Evolutionary conservation across 2,113 vertebrate species (phyloP).

Genomic region (Oryzias woworae): DNA sequence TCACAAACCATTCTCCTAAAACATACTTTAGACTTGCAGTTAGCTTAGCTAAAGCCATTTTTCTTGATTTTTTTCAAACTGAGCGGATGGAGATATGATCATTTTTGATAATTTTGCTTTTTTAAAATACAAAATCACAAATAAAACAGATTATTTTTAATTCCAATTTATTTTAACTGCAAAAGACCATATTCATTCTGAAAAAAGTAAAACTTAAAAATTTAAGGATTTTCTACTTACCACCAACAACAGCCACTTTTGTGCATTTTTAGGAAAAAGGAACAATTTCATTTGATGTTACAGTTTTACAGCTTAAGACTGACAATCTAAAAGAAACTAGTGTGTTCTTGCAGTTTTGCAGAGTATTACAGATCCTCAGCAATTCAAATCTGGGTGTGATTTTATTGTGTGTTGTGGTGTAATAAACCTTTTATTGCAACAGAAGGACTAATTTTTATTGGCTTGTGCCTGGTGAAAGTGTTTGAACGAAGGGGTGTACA

Average conservation of each 20-base stretch:
- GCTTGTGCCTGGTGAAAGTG: conserved; percentile 70
- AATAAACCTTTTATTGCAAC: conserved; percentile 76
- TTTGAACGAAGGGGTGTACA: background rate
- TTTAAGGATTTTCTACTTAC: conserved; percentile 56
- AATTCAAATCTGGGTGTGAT: conserved; percentile 47
- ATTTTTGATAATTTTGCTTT: too few relatives aligned
- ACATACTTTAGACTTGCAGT: too few relatives aligned
- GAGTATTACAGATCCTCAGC: conserved; percentile 56
- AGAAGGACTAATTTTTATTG: conserved; percentile 72
- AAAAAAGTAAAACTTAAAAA: background rate
- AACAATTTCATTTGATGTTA: conserved; percentile 20
- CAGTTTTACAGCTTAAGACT: conserved; percentile 10
- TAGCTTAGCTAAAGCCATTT: too few relatives aligned
- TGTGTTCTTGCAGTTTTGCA: conserved; percentile 29
- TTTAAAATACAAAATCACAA: too few relatives aligned
- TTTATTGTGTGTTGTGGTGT: conserved; percentile 60
- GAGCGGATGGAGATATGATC: too few relatives aligned
- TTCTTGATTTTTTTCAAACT: too few relatives aligned
- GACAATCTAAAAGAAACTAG: conserved; percentile 1
- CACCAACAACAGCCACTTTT: conserved; percentile 62
- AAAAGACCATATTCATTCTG: too few relatives aligned
- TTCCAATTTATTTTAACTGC: too few relatives aligned
- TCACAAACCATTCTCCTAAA: too few relatives aligned
- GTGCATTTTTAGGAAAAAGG: conserved; percentile 39
- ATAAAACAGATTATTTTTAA: too few relatives aligned